Evolutionary conservation across 2,113 vertebrate genomes (phyloP).

Genomic region (Chrysemys picta): DNA sequence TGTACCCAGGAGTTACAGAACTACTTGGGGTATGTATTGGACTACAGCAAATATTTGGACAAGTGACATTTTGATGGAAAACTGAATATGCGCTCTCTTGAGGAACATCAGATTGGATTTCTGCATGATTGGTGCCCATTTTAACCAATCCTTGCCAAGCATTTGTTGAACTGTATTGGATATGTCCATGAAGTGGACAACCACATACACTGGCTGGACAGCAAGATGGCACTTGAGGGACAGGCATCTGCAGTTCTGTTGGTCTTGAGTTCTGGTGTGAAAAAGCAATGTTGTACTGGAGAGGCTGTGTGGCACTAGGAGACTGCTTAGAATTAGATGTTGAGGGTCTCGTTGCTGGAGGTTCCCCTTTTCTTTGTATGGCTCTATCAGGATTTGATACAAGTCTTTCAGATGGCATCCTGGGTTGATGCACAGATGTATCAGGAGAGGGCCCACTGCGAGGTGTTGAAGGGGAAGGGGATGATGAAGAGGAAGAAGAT

Average conservation of each 20-base stretch:
- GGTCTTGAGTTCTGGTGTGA: constrained; percentile 62
- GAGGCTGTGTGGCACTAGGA: constrained; percentile 51
- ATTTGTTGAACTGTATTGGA: constrained; percentile 70
- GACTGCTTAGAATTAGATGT: constrained; percentile 42
- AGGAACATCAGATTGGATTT: constrained; percentile 55
- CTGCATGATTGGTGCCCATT: constrained; percentile 37
- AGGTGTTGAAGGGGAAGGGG: constrained; percentile 70
- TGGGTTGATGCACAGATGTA: constrained; percentile 59
- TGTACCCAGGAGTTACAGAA: constrained; percentile 58
- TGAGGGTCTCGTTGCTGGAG: constrained; percentile 4
- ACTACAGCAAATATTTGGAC: constrained; percentile 72
- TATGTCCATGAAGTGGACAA: constrained; percentile 74
- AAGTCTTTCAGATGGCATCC: constrained; percentile 53
- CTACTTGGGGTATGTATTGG: constrained; percentile 69
- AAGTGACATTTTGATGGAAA: constrained; percentile 68
- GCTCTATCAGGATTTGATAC: constrained; percentile 28
- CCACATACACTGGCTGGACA: constrained; percentile 74
- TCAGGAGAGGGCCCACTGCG: constrained; percentile 70
- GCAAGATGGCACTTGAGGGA: constrained; percentile 64
- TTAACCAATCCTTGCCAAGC: constrained; percentile 75
- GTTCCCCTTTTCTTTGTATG: constrained; percentile 49
- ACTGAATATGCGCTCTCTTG: constrained; percentile 63
- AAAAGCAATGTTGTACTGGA: constrained; percentile 60
- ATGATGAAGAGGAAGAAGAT: constrained; percentile 62
- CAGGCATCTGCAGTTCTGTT: constrained; percentile 79